Percentiles rank a stretch among this genome's conserved stretches.
These are phyloP conservation scores for Catharus bicknelli DNA, from an alignment of 2,113 vertebrate species.

Conservation along the genomic window DNA sequence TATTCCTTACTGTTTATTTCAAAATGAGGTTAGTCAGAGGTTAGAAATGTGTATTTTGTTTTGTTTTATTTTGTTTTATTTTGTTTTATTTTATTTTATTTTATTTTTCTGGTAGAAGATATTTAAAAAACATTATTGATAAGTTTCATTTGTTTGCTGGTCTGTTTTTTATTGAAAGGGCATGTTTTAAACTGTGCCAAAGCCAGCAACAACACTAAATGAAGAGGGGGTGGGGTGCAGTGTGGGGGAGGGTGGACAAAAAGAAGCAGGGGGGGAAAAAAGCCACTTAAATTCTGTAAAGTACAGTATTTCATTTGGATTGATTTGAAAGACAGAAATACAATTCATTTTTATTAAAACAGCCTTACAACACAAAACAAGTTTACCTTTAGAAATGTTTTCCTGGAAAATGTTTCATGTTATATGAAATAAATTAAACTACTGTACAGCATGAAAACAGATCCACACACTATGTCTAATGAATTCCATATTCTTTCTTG, in stretches of 20 bases:
- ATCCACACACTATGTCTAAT: constrained; percentile 57
- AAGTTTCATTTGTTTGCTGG: constrained; percentile 56
- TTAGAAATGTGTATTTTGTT: constrained; percentile 21
- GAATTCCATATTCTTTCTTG: constrained; percentile 57
- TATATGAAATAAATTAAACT: constrained; percentile 62
- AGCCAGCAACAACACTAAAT: constrained; percentile 17
- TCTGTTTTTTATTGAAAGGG: constrained; percentile 57
- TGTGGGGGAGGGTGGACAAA: not conserved
- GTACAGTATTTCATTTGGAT: constrained; percentile 33
- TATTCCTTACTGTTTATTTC: constrained; percentile 52
- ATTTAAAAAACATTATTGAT: constrained; percentile 53
- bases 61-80: constrained; percentile 17
- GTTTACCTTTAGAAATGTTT: constrained; percentile 48
- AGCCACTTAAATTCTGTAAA: constrained; percentile 2
- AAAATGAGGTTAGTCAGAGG: constrained; percentile 30
- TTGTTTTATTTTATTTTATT: constrained; percentile 30
- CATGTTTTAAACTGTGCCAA: constrained; percentile 29
- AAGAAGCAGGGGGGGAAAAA: not conserved
- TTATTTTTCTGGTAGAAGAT: constrained; percentile 6
- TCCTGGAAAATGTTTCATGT: constrained; percentile 36
- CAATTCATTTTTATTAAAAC: constrained; percentile 54
- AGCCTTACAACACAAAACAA: constrained; percentile 45
- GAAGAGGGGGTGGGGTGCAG: not conserved
- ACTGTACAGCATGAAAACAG: constrained; percentile 55
- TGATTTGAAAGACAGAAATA: constrained; percentile 29